Conservation (phyloP, 1,140 invertebrate genomes). For the Bacillus rossius region DNA sequence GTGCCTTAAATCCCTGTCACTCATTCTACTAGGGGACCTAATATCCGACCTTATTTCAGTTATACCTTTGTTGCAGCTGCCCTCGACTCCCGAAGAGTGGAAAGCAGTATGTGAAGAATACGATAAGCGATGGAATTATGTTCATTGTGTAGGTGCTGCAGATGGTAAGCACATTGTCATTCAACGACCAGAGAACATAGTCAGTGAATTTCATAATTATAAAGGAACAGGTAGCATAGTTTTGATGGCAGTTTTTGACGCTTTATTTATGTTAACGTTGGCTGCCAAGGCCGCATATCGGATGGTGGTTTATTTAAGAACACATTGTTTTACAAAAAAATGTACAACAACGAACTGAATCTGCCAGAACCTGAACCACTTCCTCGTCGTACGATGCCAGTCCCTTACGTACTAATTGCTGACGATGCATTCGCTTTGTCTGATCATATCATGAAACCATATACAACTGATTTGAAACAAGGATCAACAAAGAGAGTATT, state of each 20-base stretch:
- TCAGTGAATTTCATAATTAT: slow-evolving; percentile 36
- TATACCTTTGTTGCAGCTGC: too few relatives aligned
- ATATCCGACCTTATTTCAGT: too few relatives aligned
- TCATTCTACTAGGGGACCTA: too few relatives aligned
- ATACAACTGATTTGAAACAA: slow-evolving; percentile 26
- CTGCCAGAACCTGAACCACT: slow-evolving; percentile 29
- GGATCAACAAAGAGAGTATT: slow-evolving; percentile 32
- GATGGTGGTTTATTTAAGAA: slow-evolving; percentile 30
- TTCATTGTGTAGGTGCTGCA: slow-evolving; percentile 34
- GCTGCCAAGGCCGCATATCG: slow-evolving; percentile 30
- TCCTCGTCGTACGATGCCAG: slow-evolving; percentile 18
- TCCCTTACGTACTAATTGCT: slow-evolving; percentile 41
- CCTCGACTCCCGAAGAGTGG: slow-evolving; percentile 24
- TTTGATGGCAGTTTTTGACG: slow-evolving; percentile 35
- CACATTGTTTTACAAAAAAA: slow-evolving; percentile 8
- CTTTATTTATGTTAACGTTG: slow-evolving; percentile 37
- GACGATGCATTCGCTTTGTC: slow-evolving; percentile 47
- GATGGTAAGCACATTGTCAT: slow-evolving; percentile 41
- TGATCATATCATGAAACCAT: slow-evolving; percentile 43
- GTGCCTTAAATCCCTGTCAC: too few relatives aligned
- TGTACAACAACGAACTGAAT: slow-evolving; percentile 18
- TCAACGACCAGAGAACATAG: slow-evolving; percentile 26
- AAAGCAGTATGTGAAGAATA: slow-evolving; percentile 26
- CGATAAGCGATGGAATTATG: slow-evolving; percentile 30
- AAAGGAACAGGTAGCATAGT: slow-evolving; percentile 34